These are phyloP conservation scores for Pedionomus torquatus DNA, from an alignment of 2,113 vertebrate species.

Conservation along the genomic window DNA sequence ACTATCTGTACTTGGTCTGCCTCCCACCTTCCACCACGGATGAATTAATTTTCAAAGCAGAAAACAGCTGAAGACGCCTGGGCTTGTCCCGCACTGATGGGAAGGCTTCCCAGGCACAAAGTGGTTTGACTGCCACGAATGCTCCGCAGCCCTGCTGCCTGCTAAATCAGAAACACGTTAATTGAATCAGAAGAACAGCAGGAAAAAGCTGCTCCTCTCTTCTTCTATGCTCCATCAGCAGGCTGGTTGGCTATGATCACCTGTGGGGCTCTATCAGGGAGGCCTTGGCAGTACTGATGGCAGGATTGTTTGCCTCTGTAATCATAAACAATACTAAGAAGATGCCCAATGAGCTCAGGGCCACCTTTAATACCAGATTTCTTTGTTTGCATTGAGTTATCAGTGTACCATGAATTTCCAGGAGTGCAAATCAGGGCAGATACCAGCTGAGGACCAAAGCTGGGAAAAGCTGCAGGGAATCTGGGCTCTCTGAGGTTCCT, in stretches of 20 bases:
- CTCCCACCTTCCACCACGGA: conserved; percentile 4
- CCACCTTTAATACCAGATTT: not conserved
- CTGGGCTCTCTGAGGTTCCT: fast-evolving
- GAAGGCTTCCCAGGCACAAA: not conserved
- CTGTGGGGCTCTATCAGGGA: not conserved
- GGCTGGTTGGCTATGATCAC: not conserved
- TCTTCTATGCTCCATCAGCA: not conserved
- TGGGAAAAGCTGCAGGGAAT: not conserved
- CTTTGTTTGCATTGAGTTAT: not conserved
- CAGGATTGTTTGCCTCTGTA: not conserved
- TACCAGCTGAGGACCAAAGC: not conserved
- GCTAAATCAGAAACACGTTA: not conserved
- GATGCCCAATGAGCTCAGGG: not conserved
- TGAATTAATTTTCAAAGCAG: conserved; percentile 18
- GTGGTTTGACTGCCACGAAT: not conserved
- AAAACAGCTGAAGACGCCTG: not conserved
- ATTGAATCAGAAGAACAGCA: not conserved
- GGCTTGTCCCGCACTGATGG: not conserved
- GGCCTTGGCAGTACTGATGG: not conserved
- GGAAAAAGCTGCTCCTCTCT: not conserved
- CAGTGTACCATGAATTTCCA: conserved; percentile 13
- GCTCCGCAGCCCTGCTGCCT: not conserved
- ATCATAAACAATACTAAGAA: not conserved
- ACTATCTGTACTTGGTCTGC: not conserved
- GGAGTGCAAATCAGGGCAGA: fast-evolving